Base-by-base conservation (phyloP, 2,113 vertebrate species). In the Nothobranchius furzeri region DNA sequence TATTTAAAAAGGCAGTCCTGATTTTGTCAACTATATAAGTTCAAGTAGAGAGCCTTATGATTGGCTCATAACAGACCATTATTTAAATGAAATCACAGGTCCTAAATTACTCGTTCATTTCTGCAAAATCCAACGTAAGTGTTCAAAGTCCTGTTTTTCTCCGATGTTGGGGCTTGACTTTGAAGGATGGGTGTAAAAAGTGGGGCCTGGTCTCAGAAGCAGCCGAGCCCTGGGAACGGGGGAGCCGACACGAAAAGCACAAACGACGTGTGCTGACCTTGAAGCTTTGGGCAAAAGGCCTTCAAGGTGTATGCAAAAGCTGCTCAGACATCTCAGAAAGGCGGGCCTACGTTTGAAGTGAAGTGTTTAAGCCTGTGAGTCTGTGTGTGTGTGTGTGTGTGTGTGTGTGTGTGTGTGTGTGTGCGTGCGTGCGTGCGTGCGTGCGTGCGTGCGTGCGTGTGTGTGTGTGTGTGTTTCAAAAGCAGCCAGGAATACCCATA, bases 261-360 rank as follows among this genome's bases (percentile, higher is more conserved):
- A 89, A 88, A 91, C 88, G 92, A 86, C 89, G 84, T 70, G 87
- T 64, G 82, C 87, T 91, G 90, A 92, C 90, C 91, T 92, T 92
- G 89, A 77, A 62, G 85, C 82, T 89, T 75, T 75, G 81, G 83
- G 88, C 85, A 82, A 85, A 78, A 87, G 87, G 83, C 86, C 91
- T 92, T 92, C 78, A 90, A 93, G 90, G 90, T 91, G 83, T 89
- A 89, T 92, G 90, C 90, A 90, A 90, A 91, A 85, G 82, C 68
- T 49, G 50, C 45, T 70, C 68, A 78, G 85, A 86, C 86, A 79
- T 82, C 87, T 91, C 81, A 87, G 85, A 92, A 85, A 70, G 82
- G 84, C 76, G 70, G 66, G 81, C 58, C 75, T 55, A 68, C 82
- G 82, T 93, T 94, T 93, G 92, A 92, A 90, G 89, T 90, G 78